Base-by-base conservation (phyloP, 2,888 invertebrate species). In the Onthophagus sagittarius region DNA sequence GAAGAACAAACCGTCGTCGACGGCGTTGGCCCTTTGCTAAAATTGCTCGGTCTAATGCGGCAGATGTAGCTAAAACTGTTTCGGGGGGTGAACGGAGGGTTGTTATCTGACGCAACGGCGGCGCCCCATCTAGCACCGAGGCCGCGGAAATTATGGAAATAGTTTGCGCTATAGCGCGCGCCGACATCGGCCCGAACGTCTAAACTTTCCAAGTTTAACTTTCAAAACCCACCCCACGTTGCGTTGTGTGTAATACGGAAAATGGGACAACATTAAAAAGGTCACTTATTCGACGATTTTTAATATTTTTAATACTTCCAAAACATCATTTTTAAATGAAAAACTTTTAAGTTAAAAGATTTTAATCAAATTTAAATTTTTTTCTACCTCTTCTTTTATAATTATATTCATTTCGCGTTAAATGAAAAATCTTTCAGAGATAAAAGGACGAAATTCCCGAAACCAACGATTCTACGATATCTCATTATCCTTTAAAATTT, bases 1-100 rank as follows among this genome's bases (percentile, higher is more conserved):
- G 67, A 67, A 67, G 23, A 32, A 67, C 23, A 32, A 67, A 62
- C 62, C 53, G 31, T 71, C 67, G 23, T 62, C 71, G 62, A 15
- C 15, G 62, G 62, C 53, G 62, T n/a, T n/a, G n/a, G 33, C 71
- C 31, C 62, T 23, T 31, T 39, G 15, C 39, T 53, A 53, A 53
- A 53, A 53, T 53, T 53, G 39, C 39, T 53, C 39, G 39, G 39
- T 53, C 39, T 53, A 53, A 53, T 53, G 39, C 39, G 39, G 39
- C 39, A 53, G 39, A 53, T 53, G 39, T 53, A 53, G 39, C 39
- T 53, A 53, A 53, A 53, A 53, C 39, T 53, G 39, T 53, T 53
- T 53, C 5, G 7, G 39, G 5, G 39, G 39, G 39, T 23, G 23
- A 23, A 7, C 39, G 39, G 39, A 23, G 23, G 23, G 23, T 23